Evolutionary conservation across 1,140 invertebrate species (phyloP).

Genomic region (Drosophila nasuta): DNA sequence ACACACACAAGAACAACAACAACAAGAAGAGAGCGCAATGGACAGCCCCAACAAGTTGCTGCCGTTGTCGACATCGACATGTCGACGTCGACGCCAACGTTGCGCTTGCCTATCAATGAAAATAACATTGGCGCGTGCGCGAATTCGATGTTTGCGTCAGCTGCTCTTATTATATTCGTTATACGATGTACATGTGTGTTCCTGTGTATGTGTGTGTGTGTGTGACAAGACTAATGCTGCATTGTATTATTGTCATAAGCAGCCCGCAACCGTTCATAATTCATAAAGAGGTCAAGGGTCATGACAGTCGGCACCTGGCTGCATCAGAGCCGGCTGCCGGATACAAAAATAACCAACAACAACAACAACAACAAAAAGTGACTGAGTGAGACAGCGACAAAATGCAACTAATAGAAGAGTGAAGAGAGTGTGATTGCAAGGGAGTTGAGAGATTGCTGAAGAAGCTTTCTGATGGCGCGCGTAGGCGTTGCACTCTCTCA

Average conservation of each 20-base stretch:
- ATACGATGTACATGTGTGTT: conserved; percentile 5
- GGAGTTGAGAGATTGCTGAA: conserved; percentile 21
- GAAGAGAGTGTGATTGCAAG: neutral
- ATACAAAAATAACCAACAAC: conserved; percentile 1
- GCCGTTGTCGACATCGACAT: neutral
- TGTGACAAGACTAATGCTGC: conserved; percentile 48
- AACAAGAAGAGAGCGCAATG: neutral
- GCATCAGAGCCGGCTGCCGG: conserved; percentile 58
- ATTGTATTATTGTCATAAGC: conserved; percentile 62
- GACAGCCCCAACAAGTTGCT: conserved; percentile 44
- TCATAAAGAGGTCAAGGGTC: conserved; percentile 78
- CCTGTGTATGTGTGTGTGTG: conserved; percentile 47
- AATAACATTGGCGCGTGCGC: conserved; percentile 65
- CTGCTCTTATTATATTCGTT: conserved; percentile 38
- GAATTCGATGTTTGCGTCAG: conserved; percentile 52
- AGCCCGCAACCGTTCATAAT: conserved; percentile 48
- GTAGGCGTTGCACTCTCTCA: conserved; percentile 32
- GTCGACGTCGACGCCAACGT: neutral
- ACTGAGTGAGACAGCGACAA: neutral
- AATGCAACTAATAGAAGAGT: conserved; percentile 15
- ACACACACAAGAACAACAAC: neutral
- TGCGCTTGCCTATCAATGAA: conserved; percentile 32
- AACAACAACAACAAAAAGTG: too few species aligned
- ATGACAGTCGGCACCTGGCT: conserved; percentile 47
- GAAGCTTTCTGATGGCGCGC: conserved; percentile 50